Base-by-base conservation (phyloP, 2,797 vertebrate species). In the Pagetopsis macropterus region DNA sequence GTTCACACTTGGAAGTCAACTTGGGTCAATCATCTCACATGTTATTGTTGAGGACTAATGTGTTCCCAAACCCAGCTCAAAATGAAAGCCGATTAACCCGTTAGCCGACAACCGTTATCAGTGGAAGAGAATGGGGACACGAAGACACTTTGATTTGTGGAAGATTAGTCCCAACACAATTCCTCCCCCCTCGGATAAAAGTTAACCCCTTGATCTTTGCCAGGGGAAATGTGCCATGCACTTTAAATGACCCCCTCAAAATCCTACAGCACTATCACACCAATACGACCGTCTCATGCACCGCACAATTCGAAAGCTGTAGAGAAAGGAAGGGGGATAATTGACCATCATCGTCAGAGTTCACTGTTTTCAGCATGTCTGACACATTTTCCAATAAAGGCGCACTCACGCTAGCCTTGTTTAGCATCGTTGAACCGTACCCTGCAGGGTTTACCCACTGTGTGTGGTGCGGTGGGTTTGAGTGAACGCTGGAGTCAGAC, bases 221-320 rank as follows among this genome's bases (percentile, higher is more conserved):
- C 70, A 13, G 64, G 59, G 61, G 55, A 85, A 83, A 85, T 76
- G 46, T 77, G 78, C 60, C 68, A 46, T 82, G 82, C 65, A 89
- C 89, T 91, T 77, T 83, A 45, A 54, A 68, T 88, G 89, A 91
- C 70, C 89, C 60, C 23, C 17, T 61, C 13, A 43, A 12, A 27
- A 37, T 71, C 55, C 27, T 50, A 16, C 5, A 9, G 54, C 79
- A n/a, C 17, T 8, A 43, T 74, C 64, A 31, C 68, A 70, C 78
- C 81, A 83, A 55, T 0, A 1, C 9, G 2, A 74, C 52, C 43
- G 69, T 60, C 62, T 52, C 44, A 19, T 27, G 48, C 21, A 64
- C 55, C 62, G 1, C 11, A 70, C 57, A 58, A 69, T 27, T 67
- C 70, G 72, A 62, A 59, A 66, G 31, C 70, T 63, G 61, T 79